phyloP scores from a whole-genome alignment of 2,797 vertebrate species.

The Botia kubotai region DNA sequence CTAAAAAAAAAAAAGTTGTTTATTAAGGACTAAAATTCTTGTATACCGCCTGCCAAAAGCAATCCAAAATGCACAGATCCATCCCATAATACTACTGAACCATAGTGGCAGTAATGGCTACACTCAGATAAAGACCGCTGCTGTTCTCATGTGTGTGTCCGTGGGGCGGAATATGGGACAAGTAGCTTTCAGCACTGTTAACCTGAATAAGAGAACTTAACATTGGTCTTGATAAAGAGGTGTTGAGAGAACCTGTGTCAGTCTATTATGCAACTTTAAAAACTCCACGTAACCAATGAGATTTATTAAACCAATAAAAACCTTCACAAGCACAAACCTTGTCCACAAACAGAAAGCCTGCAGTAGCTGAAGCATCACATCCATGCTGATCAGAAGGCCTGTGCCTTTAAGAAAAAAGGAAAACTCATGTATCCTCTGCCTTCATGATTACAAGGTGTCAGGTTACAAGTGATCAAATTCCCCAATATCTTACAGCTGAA shows the following conservation, averaged over 20 bases:
- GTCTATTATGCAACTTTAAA: conserved; percentile 7
- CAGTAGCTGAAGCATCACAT: neutral
- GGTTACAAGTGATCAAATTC: conserved; percentile 28
- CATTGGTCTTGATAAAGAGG: conserved; percentile 16
- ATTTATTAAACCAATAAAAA: neutral
- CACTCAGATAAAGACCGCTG: conserved; percentile 37
- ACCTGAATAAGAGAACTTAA: conserved; percentile 51
- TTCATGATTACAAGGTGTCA: conserved; percentile 11
- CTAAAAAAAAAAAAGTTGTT: conserved; percentile 29
- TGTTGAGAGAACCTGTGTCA: neutral
- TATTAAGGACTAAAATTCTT: conserved; percentile 8
- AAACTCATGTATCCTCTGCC: conserved; percentile 6
- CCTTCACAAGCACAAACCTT: neutral
- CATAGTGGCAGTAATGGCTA: conserved; percentile 23
- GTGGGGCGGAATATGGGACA: conserved; percentile 34
- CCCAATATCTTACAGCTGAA: conserved; percentile 1
- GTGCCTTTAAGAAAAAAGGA: conserved; percentile 15
- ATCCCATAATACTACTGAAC: conserved; percentile 26
- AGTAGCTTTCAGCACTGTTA: conserved; percentile 59
- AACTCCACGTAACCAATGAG: neutral
- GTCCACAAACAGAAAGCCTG: neutral
- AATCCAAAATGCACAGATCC: conserved; percentile 11
- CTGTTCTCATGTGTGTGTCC: conserved; percentile 37
- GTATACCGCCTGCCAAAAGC: conserved; percentile 12
- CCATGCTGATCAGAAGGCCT: neutral